Conservation (phyloP, 2,888 invertebrate species). For the Choristoneura rosaceana region DNA sequence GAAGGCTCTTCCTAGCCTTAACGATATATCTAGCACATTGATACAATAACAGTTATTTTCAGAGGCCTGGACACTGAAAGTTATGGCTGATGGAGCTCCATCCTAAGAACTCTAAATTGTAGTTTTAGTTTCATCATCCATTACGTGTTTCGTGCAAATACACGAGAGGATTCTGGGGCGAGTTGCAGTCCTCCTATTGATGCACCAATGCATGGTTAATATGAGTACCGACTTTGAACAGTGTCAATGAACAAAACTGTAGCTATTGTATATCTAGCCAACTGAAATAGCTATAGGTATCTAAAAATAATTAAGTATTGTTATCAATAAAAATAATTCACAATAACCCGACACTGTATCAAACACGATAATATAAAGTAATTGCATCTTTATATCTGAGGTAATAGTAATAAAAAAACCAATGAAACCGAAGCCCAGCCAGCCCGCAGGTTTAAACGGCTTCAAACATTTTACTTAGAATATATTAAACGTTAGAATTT, state of each 20-base stretch:
- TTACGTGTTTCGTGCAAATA: too few relatives aligned
- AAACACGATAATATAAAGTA: slow-evolving; percentile 33
- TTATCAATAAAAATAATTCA: slow-evolving; percentile 27
- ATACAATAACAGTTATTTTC: neutral
- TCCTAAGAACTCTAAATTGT: too few relatives aligned
- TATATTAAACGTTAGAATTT: slow-evolving; percentile 81
- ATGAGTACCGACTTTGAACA: neutral
- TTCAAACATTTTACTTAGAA: slow-evolving; percentile 71
- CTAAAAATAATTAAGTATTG: slow-evolving; percentile 4
- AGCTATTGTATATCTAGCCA: neutral
- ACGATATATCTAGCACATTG: too few relatives aligned
- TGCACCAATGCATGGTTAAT: neutral
- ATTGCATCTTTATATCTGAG: slow-evolving; percentile 37
- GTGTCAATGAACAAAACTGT: neutral
- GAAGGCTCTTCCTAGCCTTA: too few relatives aligned
- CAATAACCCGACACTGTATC: slow-evolving; percentile 20
- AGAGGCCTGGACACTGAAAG: too few relatives aligned
- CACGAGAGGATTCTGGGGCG: too few relatives aligned
- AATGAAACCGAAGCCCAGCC: slow-evolving; percentile 55
- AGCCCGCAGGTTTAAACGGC: slow-evolving; percentile 57
- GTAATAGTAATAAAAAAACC: slow-evolving; percentile 40
- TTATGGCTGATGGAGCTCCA: too few relatives aligned
- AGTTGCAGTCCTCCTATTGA: neutral
- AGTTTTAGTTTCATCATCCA: too few relatives aligned
- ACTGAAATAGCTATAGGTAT: neutral